Evolutionary conservation across 2,888 invertebrate species (phyloP), one percentile per base, ranked within the genome.

Genomic region (Thecophora atra): DNA sequence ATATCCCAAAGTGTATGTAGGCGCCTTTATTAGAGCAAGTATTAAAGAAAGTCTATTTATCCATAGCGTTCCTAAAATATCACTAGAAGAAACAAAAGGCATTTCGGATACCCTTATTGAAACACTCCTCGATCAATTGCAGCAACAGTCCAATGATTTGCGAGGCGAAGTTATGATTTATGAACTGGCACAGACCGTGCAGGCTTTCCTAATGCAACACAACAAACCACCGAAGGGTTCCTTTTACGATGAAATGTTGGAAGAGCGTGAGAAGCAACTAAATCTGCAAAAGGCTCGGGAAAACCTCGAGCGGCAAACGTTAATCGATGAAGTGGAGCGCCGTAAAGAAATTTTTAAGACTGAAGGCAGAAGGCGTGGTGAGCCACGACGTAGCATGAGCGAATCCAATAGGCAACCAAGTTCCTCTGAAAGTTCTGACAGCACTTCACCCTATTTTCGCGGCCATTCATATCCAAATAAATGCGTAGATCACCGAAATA

Each of bases 211-310:
- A 0, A 91, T 93, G 75, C 88, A 90, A 26, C 91, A 95, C 85
- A 95, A 96, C 83, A 94, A 93, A 82, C 94, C 95, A 0, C 91
- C 91, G 0, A 89, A 89, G 67, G 89, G 93, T 73, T 97, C 97
- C 11, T 96, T 94, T 84, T 96, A 97, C 80, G 97, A 97, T 75
- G 94, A 97, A 87, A 97, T 97, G 97, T 84, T 95, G 13, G 89
- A 90, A 66, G 89, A 92, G 69, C 90, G 91, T 75, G 90, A 90
- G 77, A 90, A 92, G 81, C 88, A 89, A 77, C 85, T 89, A 60
- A 88, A 91, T 73, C 89, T 90, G 68, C 88, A 91, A 77, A 88
- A 91, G 79, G 87, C 89, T 17, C 91, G 91, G 77, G 91, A 92
- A 81, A 90, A 91, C 76, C 89, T 91, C 82, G 90, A 92, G 90